These are phyloP conservation scores for Pempheris klunzingeri DNA, from an alignment of 2,797 vertebrate genomes.

Conservation along the genomic window DNA sequence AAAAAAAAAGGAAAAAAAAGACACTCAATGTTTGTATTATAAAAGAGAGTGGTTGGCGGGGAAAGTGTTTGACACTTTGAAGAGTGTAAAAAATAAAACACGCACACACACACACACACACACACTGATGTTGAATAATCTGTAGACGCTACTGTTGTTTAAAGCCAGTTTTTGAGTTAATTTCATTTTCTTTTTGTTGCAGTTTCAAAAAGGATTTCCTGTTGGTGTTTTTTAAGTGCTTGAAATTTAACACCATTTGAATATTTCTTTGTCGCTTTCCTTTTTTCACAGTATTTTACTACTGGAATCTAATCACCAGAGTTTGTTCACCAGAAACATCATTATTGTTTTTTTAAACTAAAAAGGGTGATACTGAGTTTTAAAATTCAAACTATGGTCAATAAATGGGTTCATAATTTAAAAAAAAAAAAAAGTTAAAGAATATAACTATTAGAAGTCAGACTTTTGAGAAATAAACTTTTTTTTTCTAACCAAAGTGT, in stretches of 20 bases:
- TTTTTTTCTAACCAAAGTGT: conserved; percentile 87
- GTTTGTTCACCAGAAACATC: conserved; percentile 68
- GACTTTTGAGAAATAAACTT: conserved; percentile 72
- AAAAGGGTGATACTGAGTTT: conserved; percentile 68
- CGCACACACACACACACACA: conserved; percentile 28
- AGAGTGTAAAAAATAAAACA: conserved; percentile 52
- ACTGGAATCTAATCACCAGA: conserved; percentile 61
- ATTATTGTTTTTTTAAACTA: conserved; percentile 66
- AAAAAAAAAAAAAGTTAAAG: conserved; percentile 41
- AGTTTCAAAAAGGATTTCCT: conserved; percentile 67
- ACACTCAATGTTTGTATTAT: conserved; percentile 80
- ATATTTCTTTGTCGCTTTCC: conserved; percentile 67
- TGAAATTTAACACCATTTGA: conserved; percentile 71
- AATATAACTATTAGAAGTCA: conserved; percentile 57
- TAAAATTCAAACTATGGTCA: conserved; percentile 55
- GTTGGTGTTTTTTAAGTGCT: conserved; percentile 75
- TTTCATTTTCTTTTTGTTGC: conserved; percentile 63
- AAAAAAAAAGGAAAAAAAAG: conserved; percentile 62
- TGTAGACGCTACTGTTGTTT: conserved; percentile 77
- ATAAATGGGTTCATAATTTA: conserved; percentile 55
- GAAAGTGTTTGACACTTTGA: conserved; percentile 73
- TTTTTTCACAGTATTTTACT: conserved; percentile 71
- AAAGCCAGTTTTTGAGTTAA: conserved; percentile 67
- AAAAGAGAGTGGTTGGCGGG: conserved; percentile 63
- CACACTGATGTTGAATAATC: conserved; percentile 71